Base-by-base conservation (phyloP, 2,888 invertebrate species). In the Lepidochitona cinerea region DNA sequence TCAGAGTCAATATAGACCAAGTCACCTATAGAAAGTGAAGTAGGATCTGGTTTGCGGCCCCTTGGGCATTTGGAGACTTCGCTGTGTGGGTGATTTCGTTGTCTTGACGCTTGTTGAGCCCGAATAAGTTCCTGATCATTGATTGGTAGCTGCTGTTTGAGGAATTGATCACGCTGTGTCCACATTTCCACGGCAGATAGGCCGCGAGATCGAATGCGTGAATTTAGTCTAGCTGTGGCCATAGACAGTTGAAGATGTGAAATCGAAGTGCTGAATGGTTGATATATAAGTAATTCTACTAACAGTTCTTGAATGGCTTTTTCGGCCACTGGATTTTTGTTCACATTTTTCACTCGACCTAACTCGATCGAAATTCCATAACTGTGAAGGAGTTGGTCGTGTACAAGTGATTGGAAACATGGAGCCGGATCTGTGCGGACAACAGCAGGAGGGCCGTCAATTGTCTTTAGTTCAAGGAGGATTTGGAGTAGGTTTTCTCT, bases 291-390 rank as follows among this genome's bases (percentile, higher is more conserved):
- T 9, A 83, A 64, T 71, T 84, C 81, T 32, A 72, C 74, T 53
- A 77, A 75, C 6, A 84, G 70, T 73, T 85, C 83, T 32, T 73
- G 76, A 29, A 84, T 74, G 23, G 82, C 82, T 37, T 75, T 77
- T 75, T 83, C 82, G 18, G 81, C 83, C 0, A 83, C 77, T 12
- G 82, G 81, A 66, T 81, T 83, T 68, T 83, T 82, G 69, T 79
- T 80, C 9, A 23, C 12, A 54, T 54, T 54, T n/a, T n/a, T n/a
- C n/a, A n/a, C n/a, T n/a, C n/a, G n/a, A n/a, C n/a, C n/a, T n/a
- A n/a, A n/a, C n/a, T n/a, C n/a, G n/a, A n/a, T n/a, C n/a, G n/a
- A n/a, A n/a, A n/a, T n/a, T n/a, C n/a, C n/a, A n/a, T n/a, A n/a
- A n/a, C n/a, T 54, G 6, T 37, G 29, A 14, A 77, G 64, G 3